Base-by-base conservation (phyloP, 1,140 invertebrate species). In the Pachypsylla venusta region DNA sequence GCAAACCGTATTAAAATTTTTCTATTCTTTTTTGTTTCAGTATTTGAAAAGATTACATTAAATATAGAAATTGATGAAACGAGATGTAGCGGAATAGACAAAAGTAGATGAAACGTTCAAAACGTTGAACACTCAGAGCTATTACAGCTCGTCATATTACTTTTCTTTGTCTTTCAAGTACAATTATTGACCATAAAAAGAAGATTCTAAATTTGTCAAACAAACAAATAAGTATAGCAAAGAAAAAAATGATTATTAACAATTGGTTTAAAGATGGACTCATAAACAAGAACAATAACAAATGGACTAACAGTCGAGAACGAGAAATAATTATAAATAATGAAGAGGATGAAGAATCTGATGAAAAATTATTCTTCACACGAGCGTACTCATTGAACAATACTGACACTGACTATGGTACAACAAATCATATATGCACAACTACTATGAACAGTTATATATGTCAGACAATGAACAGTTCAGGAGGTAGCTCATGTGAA, bases 241-340 rank as follows among this genome's bases (percentile, higher is more conserved):
- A n/a, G 22, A 48, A n/a, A 19, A 48, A 48, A 48, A 48, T 48
- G 42, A 48, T 48, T 22, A 48, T 48, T 19, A 48, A 48, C 42
- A 48, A 48, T 48, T 48, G 42, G 7, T 48, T 48, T 22, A 48
- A 48, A 19, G 42, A 48, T 48, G 42, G 16, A 5, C 16, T 48
- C 4, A 48, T 48, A 22, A 48, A 19, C 42, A 48, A 19, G 16
- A 48, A 48, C 42, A 48, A 48, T 48, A 48, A 3, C 42, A 48
- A 48, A n/a, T 48, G 42, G 42, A 48, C 4, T 5, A 19, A n/a
- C 5, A 48, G 42, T n/a, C n/a, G 42, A n/a, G 42, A 48, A 22
- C 16, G 42, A 48, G 42, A 48, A 48, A 48, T 48, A 5, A 5
- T 48, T 4, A 5, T 48, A 4, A 48, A 5, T 3, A 22, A 48